Conservation (phyloP, 2,113 vertebrate species). For the Marmota flaviventris region DNA sequence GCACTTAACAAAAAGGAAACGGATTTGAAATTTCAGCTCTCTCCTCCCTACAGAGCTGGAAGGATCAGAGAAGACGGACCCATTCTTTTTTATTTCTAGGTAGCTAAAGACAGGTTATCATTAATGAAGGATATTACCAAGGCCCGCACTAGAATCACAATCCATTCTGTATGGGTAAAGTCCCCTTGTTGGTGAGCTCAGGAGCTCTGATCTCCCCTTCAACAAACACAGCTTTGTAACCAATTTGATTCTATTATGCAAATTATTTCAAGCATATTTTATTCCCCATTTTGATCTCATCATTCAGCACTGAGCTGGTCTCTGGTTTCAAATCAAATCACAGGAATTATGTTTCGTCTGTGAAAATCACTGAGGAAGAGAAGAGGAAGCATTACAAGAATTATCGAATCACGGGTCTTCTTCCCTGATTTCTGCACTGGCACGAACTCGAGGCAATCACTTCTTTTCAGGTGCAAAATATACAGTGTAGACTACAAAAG, state of each 20-base stretch:
- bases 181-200: constrained; percentile 56
- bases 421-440: constrained; percentile 54
- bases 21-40: constrained; percentile 64
- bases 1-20: constrained; percentile 68
- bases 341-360: constrained; percentile 77
- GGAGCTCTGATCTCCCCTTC: constrained; percentile 61
- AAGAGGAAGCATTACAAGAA: constrained; percentile 59
- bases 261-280: constrained; percentile 84
- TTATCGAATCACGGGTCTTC: constrained; percentile 62
- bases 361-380: constrained; percentile 65
- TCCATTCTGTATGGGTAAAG: constrained; percentile 52
- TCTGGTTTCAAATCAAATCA: constrained; percentile 81
- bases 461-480: constrained; percentile 53
- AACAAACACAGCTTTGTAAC: constrained; percentile 84
- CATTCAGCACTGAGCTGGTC: constrained; percentile 72
- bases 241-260: constrained; percentile 83
- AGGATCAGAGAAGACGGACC: constrained; percentile 59
- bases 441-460: neutral
- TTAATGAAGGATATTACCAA: constrained; percentile 67
- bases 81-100: constrained; percentile 72
- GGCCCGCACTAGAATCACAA: constrained; percentile 57
- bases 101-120: constrained; percentile 76
- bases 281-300: constrained; percentile 77
- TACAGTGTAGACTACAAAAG: neutral
- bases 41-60: constrained; percentile 55